phyloP scores from a whole-genome alignment of 2,113 vertebrate species.

The Dermatemys mawii region DNA sequence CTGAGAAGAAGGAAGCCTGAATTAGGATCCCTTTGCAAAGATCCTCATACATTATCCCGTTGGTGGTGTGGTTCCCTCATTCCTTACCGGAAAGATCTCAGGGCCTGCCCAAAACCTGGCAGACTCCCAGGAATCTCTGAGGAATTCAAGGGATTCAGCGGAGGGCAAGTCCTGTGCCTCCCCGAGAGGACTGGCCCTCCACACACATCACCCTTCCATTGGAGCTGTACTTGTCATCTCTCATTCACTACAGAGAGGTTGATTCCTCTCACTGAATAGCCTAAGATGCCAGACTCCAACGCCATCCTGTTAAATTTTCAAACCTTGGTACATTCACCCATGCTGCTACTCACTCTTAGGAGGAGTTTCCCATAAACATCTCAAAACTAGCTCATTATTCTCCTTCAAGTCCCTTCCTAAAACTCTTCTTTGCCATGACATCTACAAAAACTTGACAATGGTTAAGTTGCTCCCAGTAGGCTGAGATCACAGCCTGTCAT shows the following conservation, averaged over 20 bases:
- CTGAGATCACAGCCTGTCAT: neutral
- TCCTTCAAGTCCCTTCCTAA: neutral
- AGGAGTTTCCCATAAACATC: neutral
- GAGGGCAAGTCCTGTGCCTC: neutral
- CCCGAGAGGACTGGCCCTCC: neutral
- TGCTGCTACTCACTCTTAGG: neutral
- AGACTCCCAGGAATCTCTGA: neutral
- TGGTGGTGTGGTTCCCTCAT: neutral
- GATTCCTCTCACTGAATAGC: neutral
- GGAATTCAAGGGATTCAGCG: neutral
- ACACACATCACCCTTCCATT: neutral
- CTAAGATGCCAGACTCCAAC: neutral
- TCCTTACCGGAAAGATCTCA: neutral
- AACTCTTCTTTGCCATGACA: neutral
- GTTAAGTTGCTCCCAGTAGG: neutral
- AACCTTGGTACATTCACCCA: neutral
- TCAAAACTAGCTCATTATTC: neutral
- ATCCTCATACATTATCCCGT: neutral
- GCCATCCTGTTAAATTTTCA: neutral
- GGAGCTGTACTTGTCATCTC: neutral
- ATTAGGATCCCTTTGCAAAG: neutral
- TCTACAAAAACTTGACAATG: neutral
- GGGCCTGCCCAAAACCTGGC: neutral
- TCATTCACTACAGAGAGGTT: neutral
- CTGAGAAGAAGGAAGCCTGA: neutral